Evolutionary conservation across 2,113 vertebrate genomes (phyloP).

Genomic region (Lagenorhynchus albirostris): DNA sequence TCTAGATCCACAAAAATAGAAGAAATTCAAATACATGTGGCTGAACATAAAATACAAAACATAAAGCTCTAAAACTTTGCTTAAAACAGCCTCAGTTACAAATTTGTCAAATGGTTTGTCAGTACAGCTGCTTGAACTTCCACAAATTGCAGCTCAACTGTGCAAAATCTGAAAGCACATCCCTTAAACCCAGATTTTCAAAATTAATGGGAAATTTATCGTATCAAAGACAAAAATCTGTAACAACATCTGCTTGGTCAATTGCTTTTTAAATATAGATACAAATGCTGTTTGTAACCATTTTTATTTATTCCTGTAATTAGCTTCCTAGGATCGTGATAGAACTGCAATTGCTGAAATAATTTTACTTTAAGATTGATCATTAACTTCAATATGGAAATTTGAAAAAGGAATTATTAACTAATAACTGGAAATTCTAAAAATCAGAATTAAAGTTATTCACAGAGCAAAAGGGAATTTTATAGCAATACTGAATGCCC

Average conservation of each 20-base stretch:
- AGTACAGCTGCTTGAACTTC: slow-evolving; percentile 42
- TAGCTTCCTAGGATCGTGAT: not conserved
- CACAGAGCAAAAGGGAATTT: not conserved
- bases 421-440: slow-evolving; percentile 34
- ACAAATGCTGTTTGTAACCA: slow-evolving; percentile 40
- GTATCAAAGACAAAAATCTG: slow-evolving; percentile 67
- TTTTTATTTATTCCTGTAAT: slow-evolving; percentile 52
- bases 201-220: slow-evolving; percentile 62
- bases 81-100: slow-evolving; percentile 43
- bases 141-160: slow-evolving; percentile 22
- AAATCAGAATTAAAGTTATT: slow-evolving; percentile 43
- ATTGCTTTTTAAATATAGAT: slow-evolving; percentile 63
- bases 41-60: slow-evolving; percentile 22
- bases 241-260: slow-evolving; percentile 66
- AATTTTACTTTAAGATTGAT: slow-evolving; percentile 40
- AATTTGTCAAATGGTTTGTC: slow-evolving; percentile 49
- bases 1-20: not conserved
- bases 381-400: slow-evolving; percentile 49
- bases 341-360: slow-evolving; percentile 34
- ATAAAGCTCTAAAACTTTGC: slow-evolving; percentile 12
- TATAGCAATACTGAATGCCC: not conserved
- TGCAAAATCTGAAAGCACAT: slow-evolving; percentile 36
- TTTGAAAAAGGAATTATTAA: slow-evolving; percentile 50
- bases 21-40: not conserved
- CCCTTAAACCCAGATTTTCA: slow-evolving; percentile 32